Evolutionary conservation across 2,113 vertebrate species (phyloP).

Genomic region (Seriola aureovittata): DNA sequence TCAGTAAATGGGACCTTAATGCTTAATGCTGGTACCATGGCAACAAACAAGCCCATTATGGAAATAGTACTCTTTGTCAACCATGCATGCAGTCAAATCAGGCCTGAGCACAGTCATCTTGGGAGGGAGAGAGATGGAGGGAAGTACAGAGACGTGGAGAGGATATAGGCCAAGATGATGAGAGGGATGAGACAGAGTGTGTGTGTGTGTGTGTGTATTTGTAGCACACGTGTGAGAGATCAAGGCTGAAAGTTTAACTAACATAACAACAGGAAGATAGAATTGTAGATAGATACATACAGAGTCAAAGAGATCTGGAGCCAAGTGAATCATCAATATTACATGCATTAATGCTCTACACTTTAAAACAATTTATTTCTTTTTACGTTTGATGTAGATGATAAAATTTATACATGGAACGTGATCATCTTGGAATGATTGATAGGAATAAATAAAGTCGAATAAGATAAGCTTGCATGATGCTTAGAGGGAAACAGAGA

Average conservation of each 20-base stretch:
- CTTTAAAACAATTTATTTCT: neutral
- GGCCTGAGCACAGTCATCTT: conserved; percentile 38
- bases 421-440: neutral
- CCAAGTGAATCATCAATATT: neutral
- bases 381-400: neutral
- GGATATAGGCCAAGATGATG: conserved; percentile 56
- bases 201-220: conserved; percentile 14
- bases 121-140: conserved; percentile 41
- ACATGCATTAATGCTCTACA: neutral
- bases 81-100: conserved; percentile 49
- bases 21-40: conserved; percentile 56
- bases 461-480: neutral
- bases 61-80: conserved; percentile 34
- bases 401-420: neutral
- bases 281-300: neutral
- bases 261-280: neutral
- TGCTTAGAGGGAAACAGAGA: conserved; percentile 1
- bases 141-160: conserved; percentile 32
- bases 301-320: neutral
- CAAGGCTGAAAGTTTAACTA: neutral
- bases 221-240: conserved; percentile 10
- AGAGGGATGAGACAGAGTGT: conserved; percentile 27
- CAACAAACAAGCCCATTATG: conserved; percentile 62
- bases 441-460: neutral
- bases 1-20: conserved; percentile 40